Evolutionary conservation across 2,888 invertebrate genomes (phyloP), one percentile per base, ranked within the genome.

Genomic region (Aromia moschata): DNA sequence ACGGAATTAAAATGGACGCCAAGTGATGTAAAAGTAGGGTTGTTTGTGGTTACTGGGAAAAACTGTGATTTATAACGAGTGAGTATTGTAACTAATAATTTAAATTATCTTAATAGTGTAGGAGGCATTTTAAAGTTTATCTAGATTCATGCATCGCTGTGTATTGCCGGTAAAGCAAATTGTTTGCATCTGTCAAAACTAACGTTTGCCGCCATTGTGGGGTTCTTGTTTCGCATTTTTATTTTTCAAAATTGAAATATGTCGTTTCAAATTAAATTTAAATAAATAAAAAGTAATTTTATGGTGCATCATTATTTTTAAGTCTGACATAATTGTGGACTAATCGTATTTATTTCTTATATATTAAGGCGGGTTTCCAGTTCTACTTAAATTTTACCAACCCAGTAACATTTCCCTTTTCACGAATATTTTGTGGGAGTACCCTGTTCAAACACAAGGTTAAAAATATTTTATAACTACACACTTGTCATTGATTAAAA

Each of bases 1-100:
- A 16, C 30, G 36, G 40, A 57, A 55, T 46, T 37, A 61, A 61
- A 54, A 61, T 61, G 61, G 61, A 57, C 44, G 61, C 61, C 54
- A n/a, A 41, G 37, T 54, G 33, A 54, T 51, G 54, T 49, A 51
- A 51, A 54, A 58, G 61, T 57, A 38, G 44, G 51, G 38, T 45
- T 47, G 47, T 61, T 49, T 51, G 51, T 53, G 53, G 30, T 47
- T 55, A 54, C 25, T 55, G 18, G 40, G 11, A 38, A 44, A 51
- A 31, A 16, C 45, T 14, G 37, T 45, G 47, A 36, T 37, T 25
- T 44, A 30, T 12, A 30, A 41, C 36, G 25, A 55, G 59, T 59
- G 51, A 59, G 59, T 38, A 12, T 44, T 30, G 9, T 25, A n/a
- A 12, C 43, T n/a, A 25, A 25, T 5, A 15, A 12, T 16, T n/a